These are phyloP conservation scores for Ephestia elutella DNA, from an alignment of 1,140 invertebrate genomes.

Conservation along the genomic window DNA sequence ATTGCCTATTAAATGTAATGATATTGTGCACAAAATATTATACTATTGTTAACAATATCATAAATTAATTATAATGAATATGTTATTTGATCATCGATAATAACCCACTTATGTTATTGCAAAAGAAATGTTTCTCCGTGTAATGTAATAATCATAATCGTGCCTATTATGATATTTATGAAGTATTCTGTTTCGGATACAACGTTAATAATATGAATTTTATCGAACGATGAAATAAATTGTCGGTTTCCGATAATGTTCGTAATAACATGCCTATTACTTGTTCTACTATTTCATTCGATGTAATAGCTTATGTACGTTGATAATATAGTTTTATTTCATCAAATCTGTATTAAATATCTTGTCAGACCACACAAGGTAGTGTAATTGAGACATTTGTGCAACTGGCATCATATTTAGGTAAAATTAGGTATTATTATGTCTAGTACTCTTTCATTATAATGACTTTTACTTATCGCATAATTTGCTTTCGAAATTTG, in stretches of 20 bases:
- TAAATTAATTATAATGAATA: conserved; percentile 2
- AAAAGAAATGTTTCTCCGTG: conserved; percentile 7
- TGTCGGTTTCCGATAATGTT: conserved; percentile 44
- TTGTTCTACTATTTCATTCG: conserved; percentile 51
- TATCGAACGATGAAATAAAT: conserved; percentile 40
- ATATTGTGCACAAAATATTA: not conserved
- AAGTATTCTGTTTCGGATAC: conserved; percentile 8
- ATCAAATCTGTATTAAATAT: conserved; percentile 55
- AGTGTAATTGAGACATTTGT: conserved; percentile 64
- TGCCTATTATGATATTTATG: conserved; percentile 11
- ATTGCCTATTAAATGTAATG: not conserved
- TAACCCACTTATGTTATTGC: conserved; percentile 7
- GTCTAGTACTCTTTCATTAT: conserved; percentile 32
- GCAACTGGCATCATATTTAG: conserved; percentile 25
- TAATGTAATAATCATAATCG: conserved; percentile 8
- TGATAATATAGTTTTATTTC: conserved; percentile 54
- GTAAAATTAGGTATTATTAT: conserved; percentile 56
- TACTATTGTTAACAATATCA: conserved; percentile 4
- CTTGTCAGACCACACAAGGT: conserved; percentile 57
- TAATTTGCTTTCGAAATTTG: conserved; percentile 40
- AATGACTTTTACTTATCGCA: conserved; percentile 27
- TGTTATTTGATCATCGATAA: conserved; percentile 10
- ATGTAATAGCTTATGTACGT: conserved; percentile 62
- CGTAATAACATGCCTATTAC: conserved; percentile 59
- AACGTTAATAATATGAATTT: conserved; percentile 29